Percentiles rank a stretch among this genome's conserved stretches.
phyloP scores from a whole-genome alignment of 2,888 invertebrate species.

The Leptopilina myrica region DNA sequence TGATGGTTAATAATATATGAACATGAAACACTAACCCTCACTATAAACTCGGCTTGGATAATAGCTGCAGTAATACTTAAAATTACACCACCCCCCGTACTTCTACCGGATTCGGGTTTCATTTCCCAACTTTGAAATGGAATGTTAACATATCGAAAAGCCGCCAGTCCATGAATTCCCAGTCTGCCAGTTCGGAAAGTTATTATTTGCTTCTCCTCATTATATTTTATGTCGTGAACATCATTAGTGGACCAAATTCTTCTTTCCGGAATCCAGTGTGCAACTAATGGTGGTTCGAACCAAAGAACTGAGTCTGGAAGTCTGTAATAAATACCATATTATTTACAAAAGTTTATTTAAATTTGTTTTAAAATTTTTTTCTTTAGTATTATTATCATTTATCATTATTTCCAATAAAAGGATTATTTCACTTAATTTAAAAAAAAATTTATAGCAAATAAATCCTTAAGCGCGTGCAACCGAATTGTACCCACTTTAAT shows the following conservation, averaged over 20 bases:
- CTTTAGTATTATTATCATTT: too few species aligned
- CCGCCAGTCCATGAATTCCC: slow-evolving; percentile 82
- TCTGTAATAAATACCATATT: slow-evolving; percentile 71
- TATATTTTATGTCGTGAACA: slow-evolving; percentile 88
- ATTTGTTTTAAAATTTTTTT: too few species aligned
- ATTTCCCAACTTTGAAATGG: slow-evolving; percentile 93
- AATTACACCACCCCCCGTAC: slow-evolving; percentile 69
- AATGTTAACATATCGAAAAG: slow-evolving; percentile 86
- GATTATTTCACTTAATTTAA: too few species aligned
- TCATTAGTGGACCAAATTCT: slow-evolving; percentile 84
- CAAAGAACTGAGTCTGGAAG: slow-evolving; percentile 85
- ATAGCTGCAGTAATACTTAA: slow-evolving; percentile 80
- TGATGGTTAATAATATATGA: neutral
- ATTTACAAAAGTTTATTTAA: neutral
- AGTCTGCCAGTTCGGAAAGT: slow-evolving; percentile 87
- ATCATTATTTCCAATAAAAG: too few species aligned
- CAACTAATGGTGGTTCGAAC: slow-evolving; percentile 87
- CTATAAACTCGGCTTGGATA: slow-evolving; percentile 79
- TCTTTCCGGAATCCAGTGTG: slow-evolving; percentile 83
- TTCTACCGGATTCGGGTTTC: slow-evolving; percentile 81
- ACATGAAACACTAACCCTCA: slow-evolving; percentile 70
- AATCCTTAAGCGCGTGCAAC: too few species aligned
- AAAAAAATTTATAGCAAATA: too few species aligned
- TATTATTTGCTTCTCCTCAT: slow-evolving; percentile 88
- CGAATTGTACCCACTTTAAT: slow-evolving; percentile 79